phyloP scores from a whole-genome alignment of 2,888 invertebrate species.

The Drosophila sordidapex region DNA sequence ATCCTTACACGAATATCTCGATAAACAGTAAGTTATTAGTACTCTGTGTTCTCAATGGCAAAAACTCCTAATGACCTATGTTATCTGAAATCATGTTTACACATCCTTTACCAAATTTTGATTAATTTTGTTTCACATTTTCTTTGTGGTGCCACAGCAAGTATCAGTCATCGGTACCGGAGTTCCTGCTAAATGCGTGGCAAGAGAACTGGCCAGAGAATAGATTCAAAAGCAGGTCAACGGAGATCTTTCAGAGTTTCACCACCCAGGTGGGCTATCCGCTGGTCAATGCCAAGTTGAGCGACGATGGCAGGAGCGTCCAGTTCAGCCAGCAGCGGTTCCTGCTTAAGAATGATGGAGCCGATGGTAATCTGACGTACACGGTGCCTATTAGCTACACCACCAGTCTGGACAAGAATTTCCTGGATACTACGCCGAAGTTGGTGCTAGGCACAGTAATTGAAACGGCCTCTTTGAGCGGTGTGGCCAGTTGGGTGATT shows the following conservation, averaged over 20 bases:
- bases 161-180: conserved; percentile 84
- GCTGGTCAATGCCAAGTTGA: conserved; percentile 86
- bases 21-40: too few relatives aligned
- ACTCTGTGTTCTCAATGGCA: too few relatives aligned
- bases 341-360: conserved; percentile 70
- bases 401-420: conserved; percentile 65
- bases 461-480: conserved; percentile 1
- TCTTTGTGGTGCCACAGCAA: too few relatives aligned
- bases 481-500: conserved; percentile 72
- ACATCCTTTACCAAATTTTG: too few relatives aligned
- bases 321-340: conserved; percentile 81
- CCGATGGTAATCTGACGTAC: conserved; percentile 64
- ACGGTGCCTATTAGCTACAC: conserved; percentile 82
- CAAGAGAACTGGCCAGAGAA: conserved; percentile 79
- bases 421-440: conserved; percentile 66
- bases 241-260: conserved; percentile 86
- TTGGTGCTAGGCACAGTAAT: conserved; percentile 54
- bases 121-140: too few relatives aligned
- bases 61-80: too few relatives aligned
- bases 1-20: too few relatives aligned
- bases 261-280: conserved; percentile 89
- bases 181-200: conserved; percentile 86
- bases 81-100: too few relatives aligned
- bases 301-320: conserved; percentile 45
- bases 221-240: conserved; percentile 68